These are phyloP conservation scores for Automeris io DNA, from an alignment of 2,888 invertebrate species.

Conservation along the genomic window DNA sequence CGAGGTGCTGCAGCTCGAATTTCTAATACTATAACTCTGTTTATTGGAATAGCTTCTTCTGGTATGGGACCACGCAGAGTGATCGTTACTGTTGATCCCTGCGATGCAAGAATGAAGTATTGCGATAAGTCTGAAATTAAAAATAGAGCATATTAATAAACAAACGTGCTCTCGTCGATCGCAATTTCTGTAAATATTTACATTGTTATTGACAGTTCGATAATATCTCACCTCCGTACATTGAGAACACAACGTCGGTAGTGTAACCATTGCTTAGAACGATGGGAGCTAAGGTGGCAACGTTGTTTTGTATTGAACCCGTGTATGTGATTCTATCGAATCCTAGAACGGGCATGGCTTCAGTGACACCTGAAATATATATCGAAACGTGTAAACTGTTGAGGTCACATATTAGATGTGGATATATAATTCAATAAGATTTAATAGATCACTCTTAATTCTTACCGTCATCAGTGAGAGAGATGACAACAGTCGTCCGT, in stretches of 20 bases:
- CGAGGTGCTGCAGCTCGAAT: slow-evolving; percentile 20
- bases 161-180: too few relatives aligned
- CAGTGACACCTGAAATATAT: slow-evolving; percentile 5
- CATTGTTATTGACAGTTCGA: too few relatives aligned
- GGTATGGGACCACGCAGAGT: slow-evolving; percentile 16
- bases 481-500: slow-evolving; percentile 22
- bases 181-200: too few relatives aligned
- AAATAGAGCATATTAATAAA: too few relatives aligned
- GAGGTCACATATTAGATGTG: too few relatives aligned
- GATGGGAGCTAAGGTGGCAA: slow-evolving; percentile 18
- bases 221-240: slow-evolving; percentile 15
- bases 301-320: slow-evolving; percentile 13
- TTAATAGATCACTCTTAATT: background rate
- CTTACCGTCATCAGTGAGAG: slow-evolving; percentile 19
- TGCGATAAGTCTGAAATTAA: slow-evolving; percentile 17
- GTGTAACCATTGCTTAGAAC: slow-evolving; percentile 23
- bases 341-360: slow-evolving; percentile 9
- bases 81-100: slow-evolving; percentile 15
- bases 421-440: background rate
- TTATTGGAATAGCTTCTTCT: slow-evolving; percentile 16
- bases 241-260: slow-evolving; percentile 17
- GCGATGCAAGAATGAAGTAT: slow-evolving; percentile 13
- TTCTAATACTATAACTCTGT: slow-evolving; percentile 19
- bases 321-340: slow-evolving; percentile 15
- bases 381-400: too few relatives aligned